A percentile compares a stretch with the other conserved stretches of the same genome.
Evolutionary conservation across 1,140 invertebrate genomes (phyloP).

Genomic region (Papilio machaon): DNA sequence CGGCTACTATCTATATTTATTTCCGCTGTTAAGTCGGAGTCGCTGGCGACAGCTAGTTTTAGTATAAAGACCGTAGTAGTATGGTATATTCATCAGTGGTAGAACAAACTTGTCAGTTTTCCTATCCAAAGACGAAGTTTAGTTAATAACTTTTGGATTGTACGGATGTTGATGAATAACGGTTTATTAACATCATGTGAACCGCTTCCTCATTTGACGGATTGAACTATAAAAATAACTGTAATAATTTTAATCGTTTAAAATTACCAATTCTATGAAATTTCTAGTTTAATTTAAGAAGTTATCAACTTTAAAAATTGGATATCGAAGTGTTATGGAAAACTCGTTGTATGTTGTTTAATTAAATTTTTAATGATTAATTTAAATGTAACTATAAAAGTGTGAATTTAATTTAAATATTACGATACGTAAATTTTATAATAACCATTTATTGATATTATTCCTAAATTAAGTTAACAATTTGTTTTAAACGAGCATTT

Average conservation of each 20-base stretch:
- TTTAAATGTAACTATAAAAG: not conserved
- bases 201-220: not conserved
- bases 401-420: not conserved
- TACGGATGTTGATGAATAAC: not conserved
- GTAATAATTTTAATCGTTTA: not conserved
- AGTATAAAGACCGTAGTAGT: too few relatives aligned
- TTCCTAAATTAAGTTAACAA: not conserved
- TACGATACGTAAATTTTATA: not conserved
- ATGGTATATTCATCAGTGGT: not conserved
- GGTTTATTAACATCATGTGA: not conserved
- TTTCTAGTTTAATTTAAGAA: not conserved
- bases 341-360: not conserved
- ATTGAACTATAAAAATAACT: constrained; percentile 3
- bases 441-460: not conserved
- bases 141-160: not conserved
- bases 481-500: not conserved
- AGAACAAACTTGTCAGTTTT: not conserved
- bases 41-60: too few relatives aligned
- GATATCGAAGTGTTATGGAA: not conserved
- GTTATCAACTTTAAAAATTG: not conserved
- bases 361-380: not conserved
- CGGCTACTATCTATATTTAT: too few relatives aligned
- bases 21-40: too few relatives aligned
- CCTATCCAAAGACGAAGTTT: not conserved
- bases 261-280: not conserved